Evolutionary conservation across 2,888 invertebrate genomes (phyloP).

Genomic region (Linnaemya vulpina): DNA sequence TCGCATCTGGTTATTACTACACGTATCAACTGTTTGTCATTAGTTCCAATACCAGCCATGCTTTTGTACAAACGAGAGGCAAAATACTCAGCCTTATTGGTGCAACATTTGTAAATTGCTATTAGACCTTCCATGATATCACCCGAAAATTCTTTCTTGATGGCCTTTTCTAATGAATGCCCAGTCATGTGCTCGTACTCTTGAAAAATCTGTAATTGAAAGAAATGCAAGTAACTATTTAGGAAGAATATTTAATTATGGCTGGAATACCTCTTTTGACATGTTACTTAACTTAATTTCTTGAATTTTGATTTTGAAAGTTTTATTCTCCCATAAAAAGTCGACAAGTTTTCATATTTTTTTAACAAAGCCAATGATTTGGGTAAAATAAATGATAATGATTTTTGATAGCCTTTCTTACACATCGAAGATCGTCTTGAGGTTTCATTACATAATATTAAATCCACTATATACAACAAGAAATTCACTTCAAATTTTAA

Average conservation of each 20-base stretch:
- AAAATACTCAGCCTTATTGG: conserved; percentile 92
- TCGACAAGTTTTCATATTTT: no score
- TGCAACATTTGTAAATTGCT: conserved; percentile 91
- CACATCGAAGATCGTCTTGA: no score
- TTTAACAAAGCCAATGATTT: no score
- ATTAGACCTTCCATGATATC: conserved; percentile 90
- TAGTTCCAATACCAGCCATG: conserved; percentile 95
- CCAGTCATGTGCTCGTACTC: conserved; percentile 87
- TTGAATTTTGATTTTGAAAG: no score
- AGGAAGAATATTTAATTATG: not conserved
- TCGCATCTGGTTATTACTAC: conserved; percentile 92
- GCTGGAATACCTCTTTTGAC: no score
- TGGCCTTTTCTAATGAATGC: conserved; percentile 90
- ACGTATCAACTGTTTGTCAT: conserved; percentile 93
- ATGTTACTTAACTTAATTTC: not conserved
- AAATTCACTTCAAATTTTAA: no score
- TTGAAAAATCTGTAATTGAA: conserved; percentile 79
- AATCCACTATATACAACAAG: no score
- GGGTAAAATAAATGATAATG: no score
- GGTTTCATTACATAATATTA: no score
- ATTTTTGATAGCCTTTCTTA: no score
- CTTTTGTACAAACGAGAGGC: conserved; percentile 93
- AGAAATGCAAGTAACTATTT: not conserved
- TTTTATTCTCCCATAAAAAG: no score
- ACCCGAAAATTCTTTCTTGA: conserved; percentile 93